Evolutionary conservation across 2,797 vertebrate genomes (phyloP).

Genomic region (Orientallactaga sibirica): DNA sequence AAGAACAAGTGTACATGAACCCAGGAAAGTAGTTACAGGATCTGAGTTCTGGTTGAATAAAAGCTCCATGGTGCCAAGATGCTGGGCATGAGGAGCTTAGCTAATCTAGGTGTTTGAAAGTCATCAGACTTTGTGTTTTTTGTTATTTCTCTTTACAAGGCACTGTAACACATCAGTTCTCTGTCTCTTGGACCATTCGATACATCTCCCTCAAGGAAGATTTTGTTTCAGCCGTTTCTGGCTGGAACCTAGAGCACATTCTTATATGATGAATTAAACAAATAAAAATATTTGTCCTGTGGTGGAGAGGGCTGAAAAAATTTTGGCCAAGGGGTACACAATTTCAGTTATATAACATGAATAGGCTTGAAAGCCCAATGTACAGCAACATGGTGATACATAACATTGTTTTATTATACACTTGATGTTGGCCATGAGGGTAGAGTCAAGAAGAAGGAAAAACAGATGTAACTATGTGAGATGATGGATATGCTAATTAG

Average conservation of each 20-base stretch:
- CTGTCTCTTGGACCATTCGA: background rate
- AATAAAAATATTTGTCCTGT: background rate
- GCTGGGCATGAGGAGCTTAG: fast-evolving
- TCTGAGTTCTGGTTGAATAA: background rate
- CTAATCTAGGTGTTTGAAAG: background rate
- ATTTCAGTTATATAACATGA: background rate
- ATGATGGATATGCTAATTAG: background rate
- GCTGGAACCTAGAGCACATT: background rate
- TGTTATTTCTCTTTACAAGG: background rate
- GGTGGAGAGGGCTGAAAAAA: background rate
- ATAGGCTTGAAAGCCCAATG: background rate
- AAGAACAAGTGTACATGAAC: background rate
- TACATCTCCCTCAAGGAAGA: background rate
- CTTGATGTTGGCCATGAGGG: no score
- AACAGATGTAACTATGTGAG: background rate
- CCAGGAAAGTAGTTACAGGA: background rate
- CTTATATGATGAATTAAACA: slow-evolving; percentile 8
- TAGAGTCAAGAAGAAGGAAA: background rate
- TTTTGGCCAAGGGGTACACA: background rate
- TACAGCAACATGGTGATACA: background rate
- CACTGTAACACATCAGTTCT: background rate
- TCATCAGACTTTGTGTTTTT: background rate
- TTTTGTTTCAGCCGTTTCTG: background rate
- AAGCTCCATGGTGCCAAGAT: background rate
- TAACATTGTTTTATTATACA: background rate